Evolutionary conservation across 2,797 vertebrate genomes (phyloP), one percentile per base, ranked within the genome.

Genomic region (Pipistrellus nathusii): DNA sequence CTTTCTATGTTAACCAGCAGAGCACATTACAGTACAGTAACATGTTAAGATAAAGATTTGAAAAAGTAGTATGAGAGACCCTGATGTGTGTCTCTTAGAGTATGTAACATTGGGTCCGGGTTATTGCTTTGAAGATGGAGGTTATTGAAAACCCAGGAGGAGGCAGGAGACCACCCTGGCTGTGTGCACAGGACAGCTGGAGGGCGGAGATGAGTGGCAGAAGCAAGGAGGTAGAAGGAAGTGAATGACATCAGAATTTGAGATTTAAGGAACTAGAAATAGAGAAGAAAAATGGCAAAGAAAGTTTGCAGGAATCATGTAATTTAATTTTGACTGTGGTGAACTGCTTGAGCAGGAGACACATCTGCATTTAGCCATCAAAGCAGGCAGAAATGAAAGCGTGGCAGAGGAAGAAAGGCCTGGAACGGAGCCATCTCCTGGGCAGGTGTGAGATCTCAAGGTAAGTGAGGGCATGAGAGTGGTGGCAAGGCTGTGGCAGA

Each of bases 191-290:
- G 48, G 48, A 51, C 5, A 51, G 48, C 15, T 66, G 41, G 38
- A 55, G 46, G 14, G 9, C 48, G 0, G 48, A 51, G 48, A 51
- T 51, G 17, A 73, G 46, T n/a, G 5, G 62, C 90, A 38, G 73
- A 71, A 93, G 85, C 51, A 68, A 71, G 51, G 13, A 87, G 21
- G 41, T 15, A 46, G 35, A 68, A 68, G 76, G 41, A 73, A 57
- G 51, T 2, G 62, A 83, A 41, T 82, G 82, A 82, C 59, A 25
- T 76, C 48, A 68, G 88, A 71, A 35, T 62, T 48, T 48, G 55
- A 90, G 30, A 53, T 72, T 38, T 6, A 62, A 51, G 85, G 78
- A 88, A 92, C 66, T 64, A 17, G 84, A 85, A 93, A 91, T 53
- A 87, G 85, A 93, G 66, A 91, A 85, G 46, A 27, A 44, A 35